Percentiles rank a stretch among this genome's conserved stretches.
Conservation (phyloP, 2,888 invertebrate species). For the Acleris sparsana region DNA sequence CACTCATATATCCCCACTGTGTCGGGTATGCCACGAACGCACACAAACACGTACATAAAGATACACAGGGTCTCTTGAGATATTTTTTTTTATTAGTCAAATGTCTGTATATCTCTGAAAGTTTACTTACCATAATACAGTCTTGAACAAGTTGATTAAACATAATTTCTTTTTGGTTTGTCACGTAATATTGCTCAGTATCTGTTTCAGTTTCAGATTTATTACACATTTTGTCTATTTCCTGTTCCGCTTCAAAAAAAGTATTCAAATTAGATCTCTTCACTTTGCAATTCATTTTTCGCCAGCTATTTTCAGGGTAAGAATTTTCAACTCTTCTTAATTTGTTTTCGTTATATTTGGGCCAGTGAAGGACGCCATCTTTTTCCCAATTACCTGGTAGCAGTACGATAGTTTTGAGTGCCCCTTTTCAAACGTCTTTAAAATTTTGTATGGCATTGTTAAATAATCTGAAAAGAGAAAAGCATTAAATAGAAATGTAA, state of each 20-base stretch:
- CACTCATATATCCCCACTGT: no score
- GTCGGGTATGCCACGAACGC: no score
- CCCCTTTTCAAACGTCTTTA: constrained; percentile 20
- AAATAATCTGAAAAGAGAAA: background rate
- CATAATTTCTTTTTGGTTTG: constrained; percentile 7
- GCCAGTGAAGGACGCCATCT: constrained; percentile 28
- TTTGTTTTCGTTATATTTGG: constrained; percentile 28
- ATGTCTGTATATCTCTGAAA: no score
- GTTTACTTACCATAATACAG: constrained; percentile 30
- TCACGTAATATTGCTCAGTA: constrained; percentile 19
- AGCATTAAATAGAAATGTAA: background rate
- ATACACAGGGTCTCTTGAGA: no score
- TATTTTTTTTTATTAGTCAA: no score
- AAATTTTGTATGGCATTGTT: constrained; percentile 18
- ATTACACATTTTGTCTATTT: constrained; percentile 38
- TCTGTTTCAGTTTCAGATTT: constrained; percentile 35
- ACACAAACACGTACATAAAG: no score
- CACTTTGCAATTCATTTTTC: constrained; percentile 36
- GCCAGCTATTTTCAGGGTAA: no score
- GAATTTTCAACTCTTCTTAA: constrained; percentile 26
- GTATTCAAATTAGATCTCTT: constrained; percentile 33
- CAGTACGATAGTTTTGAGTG: constrained; percentile 13
- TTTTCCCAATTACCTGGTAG: constrained; percentile 19
- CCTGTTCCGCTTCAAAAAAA: constrained; percentile 34
- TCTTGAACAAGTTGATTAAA: constrained; percentile 27